Conservation (phyloP, 2,113 vertebrate genomes). For the Cromileptes altivelis region DNA sequence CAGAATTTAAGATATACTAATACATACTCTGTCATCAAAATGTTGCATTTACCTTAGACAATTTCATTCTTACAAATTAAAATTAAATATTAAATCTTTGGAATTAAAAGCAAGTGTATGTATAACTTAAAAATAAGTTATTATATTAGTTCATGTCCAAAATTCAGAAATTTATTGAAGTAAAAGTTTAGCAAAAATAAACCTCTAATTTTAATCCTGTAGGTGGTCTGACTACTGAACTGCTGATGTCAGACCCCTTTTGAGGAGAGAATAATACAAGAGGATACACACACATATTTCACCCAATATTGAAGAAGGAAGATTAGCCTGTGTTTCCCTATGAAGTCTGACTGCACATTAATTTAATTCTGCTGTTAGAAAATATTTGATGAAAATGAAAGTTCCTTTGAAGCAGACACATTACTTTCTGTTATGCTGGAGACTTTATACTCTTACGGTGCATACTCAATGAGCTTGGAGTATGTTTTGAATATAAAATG, state of each 20-base stretch:
- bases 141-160: background rate
- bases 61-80: background rate
- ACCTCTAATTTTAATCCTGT: background rate
- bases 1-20: background rate
- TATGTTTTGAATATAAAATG: slow-evolving; percentile 24
- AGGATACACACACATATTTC: background rate
- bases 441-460: slow-evolving; percentile 13
- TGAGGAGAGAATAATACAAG: background rate
- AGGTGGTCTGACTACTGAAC: background rate
- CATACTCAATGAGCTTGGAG: slow-evolving; percentile 21
- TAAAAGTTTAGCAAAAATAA: background rate
- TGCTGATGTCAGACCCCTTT: background rate
- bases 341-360: slow-evolving; percentile 20
- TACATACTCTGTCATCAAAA: background rate
- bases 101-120: background rate
- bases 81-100: background rate
- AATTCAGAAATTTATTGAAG: background rate
- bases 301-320: slow-evolving; percentile 3
- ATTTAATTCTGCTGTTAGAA: slow-evolving; percentile 29
- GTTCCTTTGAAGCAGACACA: slow-evolving; percentile 44
- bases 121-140: background rate
- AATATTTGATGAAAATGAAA: slow-evolving; percentile 33
- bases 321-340: slow-evolving; percentile 24
- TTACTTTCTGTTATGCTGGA: background rate
- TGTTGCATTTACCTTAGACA: background rate